Conservation (phyloP, 2,888 invertebrate genomes). For the Mechanitis messenoides region DNA sequence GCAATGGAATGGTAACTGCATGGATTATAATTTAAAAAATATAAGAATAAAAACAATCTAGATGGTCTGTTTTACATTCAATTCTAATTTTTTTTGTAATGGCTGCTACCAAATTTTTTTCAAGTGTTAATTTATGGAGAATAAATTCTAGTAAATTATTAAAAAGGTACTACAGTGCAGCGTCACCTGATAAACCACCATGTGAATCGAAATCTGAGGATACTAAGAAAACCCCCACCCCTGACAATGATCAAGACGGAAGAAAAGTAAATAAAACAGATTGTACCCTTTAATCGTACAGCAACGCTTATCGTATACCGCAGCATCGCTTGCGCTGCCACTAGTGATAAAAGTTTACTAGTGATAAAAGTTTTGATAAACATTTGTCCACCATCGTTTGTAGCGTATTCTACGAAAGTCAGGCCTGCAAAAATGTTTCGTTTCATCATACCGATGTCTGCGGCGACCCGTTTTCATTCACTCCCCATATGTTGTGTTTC, state of each 20-base stretch:
- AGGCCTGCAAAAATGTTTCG: too few species aligned
- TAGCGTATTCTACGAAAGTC: too few species aligned
- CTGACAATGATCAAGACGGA: conserved; percentile 25
- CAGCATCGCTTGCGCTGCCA: too few species aligned
- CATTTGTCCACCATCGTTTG: too few species aligned
- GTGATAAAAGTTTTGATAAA: too few species aligned
- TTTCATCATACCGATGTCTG: too few species aligned
- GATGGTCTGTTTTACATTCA: conserved; percentile 39
- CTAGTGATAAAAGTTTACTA: too few species aligned
- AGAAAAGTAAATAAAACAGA: conserved; percentile 29
- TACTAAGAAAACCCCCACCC: background rate
- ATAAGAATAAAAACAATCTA: conserved; percentile 38
- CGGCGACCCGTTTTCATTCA: too few species aligned
- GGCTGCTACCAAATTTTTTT: conserved; percentile 56
- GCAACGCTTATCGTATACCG: too few species aligned
- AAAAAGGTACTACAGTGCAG: conserved; percentile 23
- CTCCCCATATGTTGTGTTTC: too few species aligned
- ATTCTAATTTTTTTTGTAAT: conserved; percentile 45
- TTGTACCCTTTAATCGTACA: too few species aligned
- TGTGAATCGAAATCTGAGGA: conserved; percentile 12
- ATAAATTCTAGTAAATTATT: conserved; percentile 21
- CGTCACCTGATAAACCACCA: conserved; percentile 3
- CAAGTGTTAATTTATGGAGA: conserved; percentile 36
- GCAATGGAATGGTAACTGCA: background rate
- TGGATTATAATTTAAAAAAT: conserved; percentile 5